Percentiles rank a stretch among this genome's conserved stretches.
Conservation (phyloP, 2,888 invertebrate genomes). For the Abrostola triplasia region DNA sequence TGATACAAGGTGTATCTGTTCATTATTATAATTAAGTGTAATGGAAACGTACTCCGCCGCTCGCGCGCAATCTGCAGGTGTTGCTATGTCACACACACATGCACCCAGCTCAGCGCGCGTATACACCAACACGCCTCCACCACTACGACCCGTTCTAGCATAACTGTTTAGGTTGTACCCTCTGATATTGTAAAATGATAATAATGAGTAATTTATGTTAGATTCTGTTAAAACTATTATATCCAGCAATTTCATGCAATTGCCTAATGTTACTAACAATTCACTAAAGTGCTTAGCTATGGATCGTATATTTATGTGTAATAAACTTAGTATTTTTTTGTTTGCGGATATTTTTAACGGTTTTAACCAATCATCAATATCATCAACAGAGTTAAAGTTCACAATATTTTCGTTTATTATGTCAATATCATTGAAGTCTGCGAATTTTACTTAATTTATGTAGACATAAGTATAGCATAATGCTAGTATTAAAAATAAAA, state of each 20-base stretch:
- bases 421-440: constrained; percentile 5
- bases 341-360: constrained; percentile 1
- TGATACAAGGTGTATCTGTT: constrained; percentile 10
- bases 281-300: constrained; percentile 7
- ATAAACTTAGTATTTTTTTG: constrained; percentile 6
- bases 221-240: constrained; percentile 33
- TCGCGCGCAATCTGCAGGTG: background rate
- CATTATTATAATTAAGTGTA: constrained; percentile 1
- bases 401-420: constrained; percentile 6
- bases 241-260: constrained; percentile 1
- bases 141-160: constrained; percentile 2
- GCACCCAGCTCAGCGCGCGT: constrained; percentile 16
- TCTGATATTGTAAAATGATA: constrained; percentile 20
- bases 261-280: constrained; percentile 6
- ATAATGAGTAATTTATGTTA: constrained; percentile 27
- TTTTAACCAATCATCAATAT: constrained; percentile 1
- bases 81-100: constrained; percentile 5
- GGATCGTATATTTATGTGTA: constrained; percentile 8
- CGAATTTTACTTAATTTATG: constrained; percentile 5
- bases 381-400: constrained; percentile 4
- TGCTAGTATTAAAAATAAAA: background rate
- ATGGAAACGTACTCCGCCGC: constrained; percentile 15
- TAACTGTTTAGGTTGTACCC: constrained; percentile 5
- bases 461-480: background rate
- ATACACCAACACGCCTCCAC: constrained; percentile 14